Conservation (phyloP, 1,140 invertebrate genomes). For the Sycophila sp. region DNA sequence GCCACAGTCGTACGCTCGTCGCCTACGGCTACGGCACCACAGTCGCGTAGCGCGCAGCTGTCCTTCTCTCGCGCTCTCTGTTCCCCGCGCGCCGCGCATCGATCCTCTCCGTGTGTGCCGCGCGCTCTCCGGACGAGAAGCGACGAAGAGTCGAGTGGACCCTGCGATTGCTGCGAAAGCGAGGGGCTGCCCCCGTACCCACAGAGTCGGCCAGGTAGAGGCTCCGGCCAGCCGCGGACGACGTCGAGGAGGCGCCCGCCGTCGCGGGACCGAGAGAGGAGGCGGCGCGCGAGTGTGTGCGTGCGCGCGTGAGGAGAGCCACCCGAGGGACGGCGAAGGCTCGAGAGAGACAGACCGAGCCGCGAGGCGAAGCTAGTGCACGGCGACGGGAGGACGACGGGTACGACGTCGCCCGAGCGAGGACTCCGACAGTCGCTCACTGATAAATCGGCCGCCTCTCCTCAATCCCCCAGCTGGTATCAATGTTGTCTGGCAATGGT, state of each 20-base stretch:
- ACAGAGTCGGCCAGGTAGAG: neutral
- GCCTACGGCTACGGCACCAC: too few relatives aligned
- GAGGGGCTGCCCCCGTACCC: neutral
- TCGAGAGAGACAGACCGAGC: neutral
- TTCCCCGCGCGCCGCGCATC: neutral
- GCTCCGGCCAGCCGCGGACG: neutral
- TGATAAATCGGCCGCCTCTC: slow-evolving; percentile 22
- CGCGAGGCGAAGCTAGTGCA: too few relatives aligned
- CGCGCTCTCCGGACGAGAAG: neutral
- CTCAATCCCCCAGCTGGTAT: slow-evolving; percentile 61
- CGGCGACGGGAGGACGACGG: neutral
- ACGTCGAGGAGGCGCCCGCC: neutral
- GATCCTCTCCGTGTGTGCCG: slow-evolving; percentile 10
- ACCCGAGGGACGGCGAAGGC: neutral
- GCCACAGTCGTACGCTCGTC: too few relatives aligned
- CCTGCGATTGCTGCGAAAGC: neutral
- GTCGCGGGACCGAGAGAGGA: neutral
- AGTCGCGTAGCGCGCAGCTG: neutral
- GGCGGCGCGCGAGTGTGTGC: neutral
- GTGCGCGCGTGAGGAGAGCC: slow-evolving; percentile 4
- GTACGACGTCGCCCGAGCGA: slow-evolving; percentile 11
- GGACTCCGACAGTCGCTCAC: slow-evolving; percentile 28
- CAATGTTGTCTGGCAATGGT: slow-evolving; percentile 86
- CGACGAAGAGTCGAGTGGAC: neutral
- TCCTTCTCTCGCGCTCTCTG: neutral